phyloP scores from a whole-genome alignment of 2,797 vertebrate genomes.

The Lates japonicus region DNA sequence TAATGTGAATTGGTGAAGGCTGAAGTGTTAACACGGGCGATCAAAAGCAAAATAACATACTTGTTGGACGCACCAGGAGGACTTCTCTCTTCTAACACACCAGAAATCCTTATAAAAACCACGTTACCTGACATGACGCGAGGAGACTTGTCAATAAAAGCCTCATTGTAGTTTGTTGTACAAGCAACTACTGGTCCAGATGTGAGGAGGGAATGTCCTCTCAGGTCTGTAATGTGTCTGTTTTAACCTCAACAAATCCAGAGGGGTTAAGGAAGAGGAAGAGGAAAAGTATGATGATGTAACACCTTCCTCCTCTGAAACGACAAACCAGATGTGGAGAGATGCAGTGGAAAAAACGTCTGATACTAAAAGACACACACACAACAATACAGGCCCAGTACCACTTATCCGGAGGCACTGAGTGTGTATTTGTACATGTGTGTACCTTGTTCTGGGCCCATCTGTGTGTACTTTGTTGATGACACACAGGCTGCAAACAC shows the following conservation, averaged over 20 bases:
- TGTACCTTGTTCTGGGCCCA: slow-evolving; percentile 70
- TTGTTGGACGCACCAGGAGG: neutral
- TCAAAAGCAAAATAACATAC: too few relatives aligned
- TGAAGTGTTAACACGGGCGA: too few relatives aligned
- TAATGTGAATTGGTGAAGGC: too few relatives aligned
- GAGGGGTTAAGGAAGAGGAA: slow-evolving; percentile 9
- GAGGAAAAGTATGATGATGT: slow-evolving; percentile 58
- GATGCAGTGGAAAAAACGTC: slow-evolving; percentile 10
- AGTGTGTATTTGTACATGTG: slow-evolving; percentile 14
- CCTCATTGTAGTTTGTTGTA: too few relatives aligned
- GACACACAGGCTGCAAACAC: slow-evolving; percentile 34
- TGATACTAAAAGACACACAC: neutral
- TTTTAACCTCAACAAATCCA: slow-evolving; percentile 50
- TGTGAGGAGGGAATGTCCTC: slow-evolving; percentile 60
- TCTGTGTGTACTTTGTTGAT: slow-evolving; percentile 51
- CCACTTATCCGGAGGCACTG: too few relatives aligned
- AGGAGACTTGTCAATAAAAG: slow-evolving; percentile 25
- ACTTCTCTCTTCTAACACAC: too few relatives aligned
- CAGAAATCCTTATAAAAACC: neutral
- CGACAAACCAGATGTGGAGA: slow-evolving; percentile 76
- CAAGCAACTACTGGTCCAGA: too few relatives aligned
- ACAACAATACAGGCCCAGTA: too few relatives aligned
- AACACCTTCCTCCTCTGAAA: slow-evolving; percentile 47
- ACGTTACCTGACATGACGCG: slow-evolving; percentile 1
- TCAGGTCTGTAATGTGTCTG: slow-evolving; percentile 55